Evolutionary conservation across 2,113 vertebrate species (phyloP), one percentile per base, ranked within the genome.

Genomic region (Blennius ocellaris): DNA sequence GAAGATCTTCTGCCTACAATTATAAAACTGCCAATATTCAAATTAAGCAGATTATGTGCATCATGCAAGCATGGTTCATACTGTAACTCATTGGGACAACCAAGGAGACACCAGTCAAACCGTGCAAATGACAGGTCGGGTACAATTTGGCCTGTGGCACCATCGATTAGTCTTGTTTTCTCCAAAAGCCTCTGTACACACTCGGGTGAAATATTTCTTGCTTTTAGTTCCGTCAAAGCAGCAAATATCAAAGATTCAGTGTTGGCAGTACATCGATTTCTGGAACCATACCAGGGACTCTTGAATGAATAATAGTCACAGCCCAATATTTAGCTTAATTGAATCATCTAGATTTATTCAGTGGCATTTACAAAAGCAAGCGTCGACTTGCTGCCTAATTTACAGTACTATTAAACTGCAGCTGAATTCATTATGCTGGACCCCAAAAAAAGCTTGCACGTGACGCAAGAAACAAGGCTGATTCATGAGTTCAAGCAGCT

Each of bases 321-420:
- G 78, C 75, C 75, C 78, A 70, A 61, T 69, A 62, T 68, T 45
- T 78, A 87, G 53, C 59, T 85, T 66, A 78, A 81, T 84, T 83
- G 89, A 85, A 88, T 87, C 52, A 64, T 87, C 81, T 91, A 88
- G 55, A 84, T 94, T 93, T 93, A 93, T 93, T 94, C 68, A 84
- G 84, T 77, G 86, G 69, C 81, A 93, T 93, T 92, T 93, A 93
- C 92, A 94, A 93, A 91, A 82, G 77, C 88, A 87, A 93, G 81
- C 64, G 70, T 60, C 59, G 66, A 84, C 83, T 82, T 91, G 90
- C 82, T 53, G 63, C 38, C 62, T 81, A 82, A 87, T 87, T 66
- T 82, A 88, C 89, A 93, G 70, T 78, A 87, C 70, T 61, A 69
- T 49, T 47, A 67, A 87, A 70, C 73, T 87, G 80, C 78, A 86